These are phyloP conservation scores for Capreolus pygargus DNA, from an alignment of 2,113 vertebrate species.

Conservation along the genomic window DNA sequence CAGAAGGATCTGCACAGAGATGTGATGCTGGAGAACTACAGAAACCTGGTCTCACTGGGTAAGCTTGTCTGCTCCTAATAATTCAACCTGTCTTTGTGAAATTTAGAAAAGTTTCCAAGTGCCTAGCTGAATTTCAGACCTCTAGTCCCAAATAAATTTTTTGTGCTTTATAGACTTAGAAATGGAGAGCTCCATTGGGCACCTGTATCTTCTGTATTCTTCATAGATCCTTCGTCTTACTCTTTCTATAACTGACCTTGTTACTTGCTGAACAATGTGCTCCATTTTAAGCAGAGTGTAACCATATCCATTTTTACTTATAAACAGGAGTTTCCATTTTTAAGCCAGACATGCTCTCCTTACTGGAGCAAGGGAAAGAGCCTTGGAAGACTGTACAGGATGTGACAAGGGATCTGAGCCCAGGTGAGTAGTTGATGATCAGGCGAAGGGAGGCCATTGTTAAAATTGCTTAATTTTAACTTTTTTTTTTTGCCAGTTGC, in stretches of 20 bases:
- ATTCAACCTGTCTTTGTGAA: neutral
- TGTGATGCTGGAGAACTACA: slow-evolving; percentile 27
- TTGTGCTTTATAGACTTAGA: neutral
- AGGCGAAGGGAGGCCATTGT: neutral
- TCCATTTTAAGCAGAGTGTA: neutral
- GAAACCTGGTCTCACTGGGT: slow-evolving; percentile 13
- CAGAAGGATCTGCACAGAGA: slow-evolving; percentile 31
- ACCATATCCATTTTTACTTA: neutral
- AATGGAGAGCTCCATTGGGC: neutral
- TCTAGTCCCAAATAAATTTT: neutral
- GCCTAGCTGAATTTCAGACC: neutral
- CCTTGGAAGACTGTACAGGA: slow-evolving; percentile 9
- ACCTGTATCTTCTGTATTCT: neutral
- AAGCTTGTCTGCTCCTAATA: neutral
- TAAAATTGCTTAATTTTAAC: neutral
- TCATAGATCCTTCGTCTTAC: neutral
- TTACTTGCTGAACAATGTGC: neutral
- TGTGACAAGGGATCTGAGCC: neutral
- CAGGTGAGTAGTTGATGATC: neutral
- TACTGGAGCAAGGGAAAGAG: slow-evolving; percentile 13
- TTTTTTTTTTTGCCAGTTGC: neutral
- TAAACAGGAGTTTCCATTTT: slow-evolving; percentile 33
- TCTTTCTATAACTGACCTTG: neutral
- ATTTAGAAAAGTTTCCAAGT: neutral
- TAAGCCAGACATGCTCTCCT: neutral